Base-by-base conservation (phyloP, 2,797 vertebrate species). In the Chelonia mydas region DNA sequence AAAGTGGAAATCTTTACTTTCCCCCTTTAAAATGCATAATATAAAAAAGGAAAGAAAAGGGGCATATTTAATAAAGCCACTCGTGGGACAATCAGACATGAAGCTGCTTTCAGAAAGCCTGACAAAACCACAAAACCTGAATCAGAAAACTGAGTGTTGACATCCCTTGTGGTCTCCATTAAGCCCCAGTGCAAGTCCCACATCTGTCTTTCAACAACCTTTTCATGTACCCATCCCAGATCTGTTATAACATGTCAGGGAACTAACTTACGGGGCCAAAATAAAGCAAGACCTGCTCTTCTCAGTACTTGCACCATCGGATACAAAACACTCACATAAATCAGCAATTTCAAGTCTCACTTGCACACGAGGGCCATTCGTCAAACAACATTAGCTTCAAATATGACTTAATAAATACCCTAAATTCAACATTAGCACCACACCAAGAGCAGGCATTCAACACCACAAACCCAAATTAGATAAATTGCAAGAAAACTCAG, bases 1-100 rank as follows among this genome's bases (percentile, higher is more conserved):
- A 47, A 76, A 28, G 7, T 47, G 41, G 27, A 76, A 28, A 47
- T 68, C 65, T 68, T 68, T 37, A 49, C 16, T 4, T 2, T 27
- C 84, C 86, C 27, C 87, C n/a, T 68, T 81, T 61, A 13, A 21
- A 50, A 65, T 28, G 11, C 10, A 7, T 53, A 59, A 19, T 0
- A 6, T 12, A 45, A 16, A 17, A 3, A n/a, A 53, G 37, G 65
- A 77, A 78, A 6, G 33, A 10, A 27, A 50, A 27, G 37, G 6
- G 5, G 37, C 5, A 50, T 3, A 28, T 23, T 6, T 15, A 51
- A 53, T 0, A 0, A 2, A 47, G 77, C 12, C 23, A 16, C 25
- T 55, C 17, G 57, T 0, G 1, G 16, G 33, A 53, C 31, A 68
- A 37, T 68, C 17, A 37, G 31, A 65, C 7, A 65, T 65, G 33